Base-by-base conservation (phyloP, 2,113 vertebrate species). In the Lophochroa leadbeateri region DNA sequence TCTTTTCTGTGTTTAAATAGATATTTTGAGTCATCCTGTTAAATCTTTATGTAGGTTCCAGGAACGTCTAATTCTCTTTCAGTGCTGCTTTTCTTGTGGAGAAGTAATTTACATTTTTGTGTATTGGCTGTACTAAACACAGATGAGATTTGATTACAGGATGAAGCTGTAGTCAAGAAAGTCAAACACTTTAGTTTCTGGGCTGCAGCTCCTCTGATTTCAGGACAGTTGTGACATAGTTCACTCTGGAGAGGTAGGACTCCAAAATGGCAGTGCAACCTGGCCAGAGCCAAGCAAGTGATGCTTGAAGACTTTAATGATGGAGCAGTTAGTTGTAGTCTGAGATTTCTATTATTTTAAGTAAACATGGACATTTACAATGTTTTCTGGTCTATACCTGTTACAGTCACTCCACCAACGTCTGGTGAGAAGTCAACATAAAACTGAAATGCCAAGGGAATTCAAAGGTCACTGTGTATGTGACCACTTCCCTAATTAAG, bases 31-130 rank as follows among this genome's bases (percentile, higher is more conserved):
- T 96, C 86, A 81, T 90, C 92, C 86, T 76, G 55, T 78, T 77
- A 16, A 92, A 67, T 60, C 65, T 94, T 95, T 89, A 52, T 71
- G 47, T 37, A 88, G 86, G 88, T 94, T 96, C 92, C 96, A 94
- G 79, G 90, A 94, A 94, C 57, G 78, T 83, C 71, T 93, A 84
- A 90, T 95, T 90, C 82, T 82, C 74, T 92, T 57, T 82, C 69
- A 65, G 52, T 82, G 47, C 52, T 88, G 82, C 86, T 90, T 96
- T 97, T 93, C 65, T 93, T 94, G 94, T 90, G 88, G 76, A 95
- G 82, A 93, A 95, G 76, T 79, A 68, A 94, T 97, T 90, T 86
- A 78, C 88, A 79, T 96, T 96, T 95, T 92, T 96, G 25, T 76
- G 69, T 82, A 57, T 92, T 81, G 90, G 90, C 86, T 92, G 57